Percentiles rank a stretch among this genome's conserved stretches.
Conservation (phyloP, 2,797 vertebrate species). For the Thaleichthys pacificus region DNA sequence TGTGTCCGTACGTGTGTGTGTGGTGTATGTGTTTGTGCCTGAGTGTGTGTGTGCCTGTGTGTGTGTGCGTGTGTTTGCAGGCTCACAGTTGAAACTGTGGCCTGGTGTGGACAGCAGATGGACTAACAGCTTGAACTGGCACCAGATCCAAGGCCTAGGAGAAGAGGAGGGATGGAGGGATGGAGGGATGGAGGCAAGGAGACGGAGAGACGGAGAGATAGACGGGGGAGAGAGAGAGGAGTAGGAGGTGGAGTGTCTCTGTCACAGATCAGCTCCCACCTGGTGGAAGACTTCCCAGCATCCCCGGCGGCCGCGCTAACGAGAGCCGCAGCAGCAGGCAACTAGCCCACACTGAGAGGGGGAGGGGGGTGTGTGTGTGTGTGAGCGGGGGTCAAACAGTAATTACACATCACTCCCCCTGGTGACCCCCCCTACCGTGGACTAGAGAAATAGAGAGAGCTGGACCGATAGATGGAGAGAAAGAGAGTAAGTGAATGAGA, state of each 20-base stretch:
- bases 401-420: conserved; percentile 72
- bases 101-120: conserved; percentile 66
- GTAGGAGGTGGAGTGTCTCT: conserved; percentile 38
- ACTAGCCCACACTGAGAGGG: conserved; percentile 53
- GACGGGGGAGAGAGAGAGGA: background rate
- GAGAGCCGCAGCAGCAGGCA: conserved; percentile 50
- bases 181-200: background rate
- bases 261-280: conserved; percentile 42
- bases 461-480: background rate
- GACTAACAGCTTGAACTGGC: conserved; percentile 76
- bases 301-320: conserved; percentile 59
- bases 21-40: background rate
- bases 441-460: conserved; percentile 12
- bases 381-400: conserved; percentile 61
- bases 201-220: conserved; percentile 15
- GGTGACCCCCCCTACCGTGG: conserved; percentile 54
- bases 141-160: conserved; percentile 50
- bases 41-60: conserved; percentile 6
- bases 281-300: conserved; percentile 13
- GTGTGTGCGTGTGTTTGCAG: conserved; percentile 38
- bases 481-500: background rate
- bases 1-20: too few species aligned
- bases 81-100: conserved; percentile 9
- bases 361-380: conserved; percentile 33
- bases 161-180: conserved; percentile 2